Evolutionary conservation across 2,888 invertebrate genomes (phyloP).

Genomic region (Onthophagus sagittarius): DNA sequence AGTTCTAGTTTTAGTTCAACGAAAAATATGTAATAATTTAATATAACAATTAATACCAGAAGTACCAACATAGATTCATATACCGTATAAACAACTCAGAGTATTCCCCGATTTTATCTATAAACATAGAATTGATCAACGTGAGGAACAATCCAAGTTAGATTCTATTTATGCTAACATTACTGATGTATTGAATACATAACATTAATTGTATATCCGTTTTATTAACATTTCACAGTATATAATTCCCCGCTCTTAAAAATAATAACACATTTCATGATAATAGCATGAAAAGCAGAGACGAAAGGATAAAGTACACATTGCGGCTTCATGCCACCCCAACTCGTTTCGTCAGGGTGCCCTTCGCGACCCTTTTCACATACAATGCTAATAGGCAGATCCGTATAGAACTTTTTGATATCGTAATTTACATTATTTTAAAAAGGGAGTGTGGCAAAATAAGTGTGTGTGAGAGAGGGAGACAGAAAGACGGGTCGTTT

Average conservation of each 20-base stretch:
- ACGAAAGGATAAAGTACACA: not conserved
- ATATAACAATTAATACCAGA: too few species aligned
- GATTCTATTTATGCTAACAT: too few species aligned
- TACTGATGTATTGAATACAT: too few species aligned
- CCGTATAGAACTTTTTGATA: conserved; percentile 21
- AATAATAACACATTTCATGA: not conserved
- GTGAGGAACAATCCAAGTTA: too few species aligned
- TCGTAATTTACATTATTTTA: conserved; percentile 27
- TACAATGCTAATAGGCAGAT: conserved; percentile 17
- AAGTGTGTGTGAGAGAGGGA: conserved; percentile 11
- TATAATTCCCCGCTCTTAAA: not conserved
- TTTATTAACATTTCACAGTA: too few species aligned
- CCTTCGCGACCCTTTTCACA: not conserved
- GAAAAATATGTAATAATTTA: too few species aligned
- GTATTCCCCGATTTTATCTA: too few species aligned
- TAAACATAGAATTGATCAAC: too few species aligned
- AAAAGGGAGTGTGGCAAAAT: conserved; percentile 17
- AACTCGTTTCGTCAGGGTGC: not conserved
- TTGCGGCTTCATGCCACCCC: not conserved
- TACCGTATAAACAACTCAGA: too few species aligned
- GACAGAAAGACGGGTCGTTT: conserved; percentile 31
- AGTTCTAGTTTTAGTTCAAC: too few species aligned
- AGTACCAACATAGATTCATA: too few species aligned
- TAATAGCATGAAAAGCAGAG: not conserved
- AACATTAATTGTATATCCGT: too few species aligned